These are phyloP conservation scores for Cryptocephalus moraei DNA, from an alignment of 2,888 invertebrate species.

Conservation along the genomic window DNA sequence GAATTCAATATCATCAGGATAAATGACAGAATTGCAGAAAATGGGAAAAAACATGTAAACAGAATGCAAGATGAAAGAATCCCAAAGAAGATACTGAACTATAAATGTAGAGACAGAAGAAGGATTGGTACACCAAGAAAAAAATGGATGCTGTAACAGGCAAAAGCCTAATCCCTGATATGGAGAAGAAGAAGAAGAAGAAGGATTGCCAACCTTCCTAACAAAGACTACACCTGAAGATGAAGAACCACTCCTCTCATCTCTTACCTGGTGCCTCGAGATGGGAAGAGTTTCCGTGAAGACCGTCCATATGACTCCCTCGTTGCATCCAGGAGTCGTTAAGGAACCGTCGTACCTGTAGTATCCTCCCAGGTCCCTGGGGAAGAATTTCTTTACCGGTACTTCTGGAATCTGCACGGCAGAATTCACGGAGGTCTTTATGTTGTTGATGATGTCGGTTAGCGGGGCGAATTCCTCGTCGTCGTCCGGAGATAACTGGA, in stretches of 20 bases:
- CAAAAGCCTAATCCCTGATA: too few relatives aligned
- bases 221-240: too few relatives aligned
- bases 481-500: conserved; percentile 33
- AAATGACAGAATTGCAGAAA: too few relatives aligned
- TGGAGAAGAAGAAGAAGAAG: too few relatives aligned
- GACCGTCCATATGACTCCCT: conserved; percentile 66
- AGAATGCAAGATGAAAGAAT: too few relatives aligned
- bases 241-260: too few relatives aligned
- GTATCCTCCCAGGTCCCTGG: conserved; percentile 39
- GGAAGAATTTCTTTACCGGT: conserved; percentile 43
- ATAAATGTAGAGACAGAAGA: too few relatives aligned
- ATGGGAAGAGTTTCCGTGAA: conserved; percentile 45
- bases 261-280: conserved; percentile 28
- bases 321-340: conserved; percentile 64
- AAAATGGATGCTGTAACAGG: too few relatives aligned
- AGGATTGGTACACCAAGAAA: too few relatives aligned
- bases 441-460: conserved; percentile 23
- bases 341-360: conserved; percentile 60
- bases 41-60: background rate
- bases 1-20: too few relatives aligned
- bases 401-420: conserved; percentile 18
- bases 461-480: conserved; percentile 29
- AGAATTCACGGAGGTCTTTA: conserved; percentile 19
- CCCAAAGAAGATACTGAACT: too few relatives aligned
- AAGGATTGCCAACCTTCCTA: too few relatives aligned